Base-by-base conservation (phyloP, 2,797 vertebrate species). In the Atherinosoma microstoma region DNA sequence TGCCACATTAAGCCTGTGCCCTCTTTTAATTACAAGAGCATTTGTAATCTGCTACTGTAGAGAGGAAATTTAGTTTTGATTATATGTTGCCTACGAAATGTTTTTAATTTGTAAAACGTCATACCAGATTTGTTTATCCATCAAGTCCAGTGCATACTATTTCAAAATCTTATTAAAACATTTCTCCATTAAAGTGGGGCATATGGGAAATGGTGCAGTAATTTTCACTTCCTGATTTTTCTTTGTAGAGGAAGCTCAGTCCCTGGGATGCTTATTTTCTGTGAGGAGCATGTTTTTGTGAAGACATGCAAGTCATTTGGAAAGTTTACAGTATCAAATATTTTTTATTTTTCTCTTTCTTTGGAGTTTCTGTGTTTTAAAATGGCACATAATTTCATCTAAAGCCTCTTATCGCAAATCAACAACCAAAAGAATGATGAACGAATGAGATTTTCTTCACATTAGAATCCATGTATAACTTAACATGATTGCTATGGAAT, bases 101-200 rank as follows among this genome's bases (percentile, higher is more conserved):
- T 47, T 62, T 27, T 49, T 47, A 1, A 4, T 7, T 4, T 54
- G 27, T 57, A 9, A 64, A 20, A 79, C 29, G 5, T 64, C 12
- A 34, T 45, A 20, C 15, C 45, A 63, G 11, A 38, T 69, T 72
- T 47, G 58, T 79, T 79, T 49, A 36, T 78, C 70, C 24, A 29
- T 71, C 67, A 58, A 40, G 9, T n/a, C 47, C 8, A 49, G 20
- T 49, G 3, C n/a, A n/a, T n/a, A n/a, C n/a, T 47, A 47, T 47
- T 47, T 47, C 18, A 5, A 47, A n/a, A n/a, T 27, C 45, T 47
- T 47, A n/a, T 47, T 47, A n/a, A n/a, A 49, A 11, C 47, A 42
- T 15, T 16, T 4, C 38, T 40, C 38, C 12, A 40, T 40, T 40
- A 6, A n/a, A 22, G n/a, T 49, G 47, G 3, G 20, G 47, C n/a